phyloP scores from a whole-genome alignment of 1,140 invertebrate species.

The Chymomyza costata region DNA sequence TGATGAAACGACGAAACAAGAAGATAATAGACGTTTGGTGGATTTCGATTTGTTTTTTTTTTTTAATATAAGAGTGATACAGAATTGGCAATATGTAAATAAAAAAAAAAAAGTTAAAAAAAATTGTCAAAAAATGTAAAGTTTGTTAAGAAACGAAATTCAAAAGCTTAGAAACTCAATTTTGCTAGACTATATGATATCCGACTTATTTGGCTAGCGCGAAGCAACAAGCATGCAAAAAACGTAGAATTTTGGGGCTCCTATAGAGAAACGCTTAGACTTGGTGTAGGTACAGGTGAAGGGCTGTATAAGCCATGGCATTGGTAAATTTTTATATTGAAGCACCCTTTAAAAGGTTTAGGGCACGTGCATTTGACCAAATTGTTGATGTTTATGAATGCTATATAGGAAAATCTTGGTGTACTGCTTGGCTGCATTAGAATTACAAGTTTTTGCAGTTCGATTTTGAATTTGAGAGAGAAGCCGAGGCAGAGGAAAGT shows the following conservation, averaged over 20 bases:
- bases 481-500: constrained; percentile 1
- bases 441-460: constrained; percentile 18
- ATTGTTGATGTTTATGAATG: constrained; percentile 8
- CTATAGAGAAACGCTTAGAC: constrained; percentile 21
- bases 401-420: constrained; percentile 41
- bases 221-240: constrained; percentile 48
- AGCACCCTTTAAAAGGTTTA: too few relatives aligned
- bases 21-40: constrained; percentile 33
- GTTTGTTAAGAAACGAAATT: too few relatives aligned
- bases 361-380: too few relatives aligned
- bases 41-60: constrained; percentile 37
- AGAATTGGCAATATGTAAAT: constrained; percentile 16
- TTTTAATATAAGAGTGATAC: constrained; percentile 10
- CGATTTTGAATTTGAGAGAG: not conserved
- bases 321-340: too few relatives aligned
- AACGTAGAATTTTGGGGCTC: constrained; percentile 18
- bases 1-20: constrained; percentile 4
- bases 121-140: constrained; percentile 19
- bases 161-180: too few relatives aligned
- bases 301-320: too few relatives aligned
- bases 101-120: constrained; percentile 24
- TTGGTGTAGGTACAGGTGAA: too few relatives aligned
- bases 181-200: too few relatives aligned
- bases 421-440: constrained; percentile 4
- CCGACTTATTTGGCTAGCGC: constrained; percentile 5